Evolutionary conservation across 2,888 invertebrate species (phyloP), one percentile per base, ranked within the genome.

Genomic region (Cremastinae sp.): DNA sequence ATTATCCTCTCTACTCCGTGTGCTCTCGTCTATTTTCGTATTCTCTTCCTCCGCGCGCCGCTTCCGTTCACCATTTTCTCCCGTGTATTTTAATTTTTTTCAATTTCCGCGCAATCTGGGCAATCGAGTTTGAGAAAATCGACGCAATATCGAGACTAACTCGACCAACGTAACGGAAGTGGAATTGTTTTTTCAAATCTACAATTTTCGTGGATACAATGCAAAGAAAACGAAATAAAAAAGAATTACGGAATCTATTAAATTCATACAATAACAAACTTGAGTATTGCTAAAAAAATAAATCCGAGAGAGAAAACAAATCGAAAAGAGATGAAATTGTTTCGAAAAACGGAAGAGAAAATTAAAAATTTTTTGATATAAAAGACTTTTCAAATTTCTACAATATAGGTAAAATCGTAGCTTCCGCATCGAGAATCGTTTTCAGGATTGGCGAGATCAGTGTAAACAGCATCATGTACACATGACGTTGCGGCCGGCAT

Each of bases 1-100:
- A 75, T 45, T 66, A 61, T 53, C 61, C 70, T 62, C 49, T 59
- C 69, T 59, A 51, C 51, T 51, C 59, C 55, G 16, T 37, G 55
- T 55, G n/a, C n/a, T 62, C 59, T 61, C 45, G 55, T 62, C 61
- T 61, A 53, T 62, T 61, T 70, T n/a, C n/a, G 69, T 35, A 59
- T 47, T 51, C 37, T 53, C 35, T 28, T 28, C 2, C 28, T 28
- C 2, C 28, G 28, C 28, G 2, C 28, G 28, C 5, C 28, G 2
- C 12, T 14, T 45, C 20, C 10, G 10, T 39, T 9, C 51, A n/a
- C n/a, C n/a, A 7, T 41, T 12, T 12, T 41, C 4, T 22, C 39
- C 14, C 64, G 14, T 1, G 22, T 18, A 43, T 55, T 1, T 14
- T 12, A 18, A 28, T 59, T 69, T 43, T 68, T 64, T 74, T 62